Percentiles rank a stretch among this genome's conserved stretches.
Conservation (phyloP, 2,888 invertebrate species). For the Epirrhoe alternata region DNA sequence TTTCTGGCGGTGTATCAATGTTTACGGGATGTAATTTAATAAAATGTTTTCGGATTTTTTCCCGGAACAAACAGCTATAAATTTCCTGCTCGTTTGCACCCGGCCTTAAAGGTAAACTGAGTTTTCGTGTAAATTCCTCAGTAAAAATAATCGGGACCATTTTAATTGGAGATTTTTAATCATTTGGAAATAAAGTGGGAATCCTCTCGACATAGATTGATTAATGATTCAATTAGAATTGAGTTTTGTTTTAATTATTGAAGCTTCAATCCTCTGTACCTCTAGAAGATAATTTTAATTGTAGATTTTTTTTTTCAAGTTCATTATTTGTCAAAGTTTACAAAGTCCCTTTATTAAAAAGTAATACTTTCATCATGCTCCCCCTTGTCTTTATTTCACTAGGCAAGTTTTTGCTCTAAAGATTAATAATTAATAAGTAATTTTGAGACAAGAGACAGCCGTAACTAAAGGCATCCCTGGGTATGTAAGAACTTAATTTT, state of each 20-base stretch:
- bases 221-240: conserved; percentile 54
- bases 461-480: conserved; percentile 36
- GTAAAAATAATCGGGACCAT: conserved; percentile 44
- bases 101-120: conserved; percentile 40
- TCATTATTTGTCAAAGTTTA: background rate
- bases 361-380: conserved; percentile 33
- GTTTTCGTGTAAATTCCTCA: conserved; percentile 33
- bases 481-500: background rate
- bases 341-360: conserved; percentile 21
- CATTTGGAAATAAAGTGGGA: conserved; percentile 51
- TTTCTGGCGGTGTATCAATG: conserved; percentile 43
- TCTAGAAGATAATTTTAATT: conserved; percentile 2
- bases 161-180: conserved; percentile 55
- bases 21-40: conserved; percentile 47
- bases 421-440: conserved; percentile 47
- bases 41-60: conserved; percentile 42
- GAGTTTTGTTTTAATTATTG: conserved; percentile 37
- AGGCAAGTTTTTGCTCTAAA: conserved; percentile 40
- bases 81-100: conserved; percentile 43
- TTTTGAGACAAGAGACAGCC: conserved; percentile 41
- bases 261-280: conserved; percentile 2
- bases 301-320: conserved; percentile 4
- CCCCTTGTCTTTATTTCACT: conserved; percentile 38
- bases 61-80: conserved; percentile 44
- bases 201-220: conserved; percentile 50